Percentiles rank a stretch among this genome's conserved stretches.
Evolutionary conservation across 2,888 invertebrate species (phyloP).

Genomic region (Chrysolina haemoptera): DNA sequence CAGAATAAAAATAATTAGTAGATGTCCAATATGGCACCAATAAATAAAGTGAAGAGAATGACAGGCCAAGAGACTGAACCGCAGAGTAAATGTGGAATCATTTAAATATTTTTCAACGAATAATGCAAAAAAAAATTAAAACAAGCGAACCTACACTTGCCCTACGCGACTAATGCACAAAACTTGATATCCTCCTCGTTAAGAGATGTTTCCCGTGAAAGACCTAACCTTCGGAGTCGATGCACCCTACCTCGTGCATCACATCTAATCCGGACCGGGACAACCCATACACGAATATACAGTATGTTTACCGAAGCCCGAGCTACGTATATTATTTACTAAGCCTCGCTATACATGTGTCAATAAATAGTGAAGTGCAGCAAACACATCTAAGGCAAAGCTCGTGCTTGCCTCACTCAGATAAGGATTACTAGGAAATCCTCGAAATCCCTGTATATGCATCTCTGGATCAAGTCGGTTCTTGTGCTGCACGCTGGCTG

Average conservation of each 20-base stretch:
- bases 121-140: too few relatives aligned
- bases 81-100: too few relatives aligned
- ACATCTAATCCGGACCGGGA: constrained; percentile 8
- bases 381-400: constrained; percentile 59
- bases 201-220: background rate
- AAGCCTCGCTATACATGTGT: constrained; percentile 57
- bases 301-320: constrained; percentile 38
- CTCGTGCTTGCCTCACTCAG: constrained; percentile 59
- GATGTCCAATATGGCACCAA: too few relatives aligned
- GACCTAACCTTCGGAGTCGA: background rate
- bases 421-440: constrained; percentile 58
- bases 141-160: too few relatives aligned
- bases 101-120: too few relatives aligned
- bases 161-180: too few relatives aligned
- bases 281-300: constrained; percentile 28
- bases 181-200: constrained; percentile 3
- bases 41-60: too few relatives aligned
- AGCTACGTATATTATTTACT: constrained; percentile 55
- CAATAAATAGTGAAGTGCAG: constrained; percentile 59
- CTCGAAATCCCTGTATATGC: constrained; percentile 50
- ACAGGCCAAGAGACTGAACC: too few relatives aligned
- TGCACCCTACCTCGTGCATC: constrained; percentile 1
- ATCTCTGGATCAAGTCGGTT: constrained; percentile 51
- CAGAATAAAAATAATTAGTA: too few relatives aligned
- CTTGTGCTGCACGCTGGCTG: constrained; percentile 40